A percentile compares a stretch with the other conserved stretches of the same genome.
phyloP scores from a whole-genome alignment of 2,888 invertebrate genomes.

The Thymelicus acteon region DNA sequence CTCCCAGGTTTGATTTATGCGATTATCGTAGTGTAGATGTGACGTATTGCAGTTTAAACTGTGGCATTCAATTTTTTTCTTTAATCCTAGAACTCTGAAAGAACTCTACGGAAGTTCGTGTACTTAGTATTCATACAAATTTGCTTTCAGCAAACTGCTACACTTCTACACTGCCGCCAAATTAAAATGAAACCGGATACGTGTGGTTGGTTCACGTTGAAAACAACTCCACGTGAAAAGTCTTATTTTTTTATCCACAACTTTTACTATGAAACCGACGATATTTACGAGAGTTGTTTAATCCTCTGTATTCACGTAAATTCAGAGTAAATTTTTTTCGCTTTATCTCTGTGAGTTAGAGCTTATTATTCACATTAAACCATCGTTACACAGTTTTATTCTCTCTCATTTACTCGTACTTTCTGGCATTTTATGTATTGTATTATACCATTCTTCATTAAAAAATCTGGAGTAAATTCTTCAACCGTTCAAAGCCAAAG shows the following conservation, averaged over 20 bases:
- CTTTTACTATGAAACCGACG: constrained; percentile 33
- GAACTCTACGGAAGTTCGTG: neutral
- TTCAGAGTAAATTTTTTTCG: constrained; percentile 17
- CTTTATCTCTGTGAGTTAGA: constrained; percentile 22
- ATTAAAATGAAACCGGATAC: constrained; percentile 24
- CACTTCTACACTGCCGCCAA: constrained; percentile 14
- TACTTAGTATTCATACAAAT: constrained; percentile 13
- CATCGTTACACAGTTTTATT: constrained; percentile 34
- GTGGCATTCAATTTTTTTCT: neutral
- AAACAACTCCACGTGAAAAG: constrained; percentile 23
- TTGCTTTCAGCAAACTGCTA: constrained; percentile 16
- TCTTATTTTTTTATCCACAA: constrained; percentile 29
- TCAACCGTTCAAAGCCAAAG: constrained; percentile 17
- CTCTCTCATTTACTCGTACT: constrained; percentile 19
- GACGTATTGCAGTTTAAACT: neutral
- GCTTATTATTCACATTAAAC: constrained; percentile 24
- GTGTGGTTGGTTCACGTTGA: constrained; percentile 11
- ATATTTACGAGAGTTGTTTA: constrained; percentile 26
- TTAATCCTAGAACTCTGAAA: neutral
- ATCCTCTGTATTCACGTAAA: constrained; percentile 31
- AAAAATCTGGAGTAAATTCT: constrained; percentile 19
- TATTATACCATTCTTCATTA: constrained; percentile 12
- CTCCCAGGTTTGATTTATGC: too few relatives aligned
- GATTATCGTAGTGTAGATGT: neutral
- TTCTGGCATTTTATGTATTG: constrained; percentile 13